Conservation (phyloP, 2,888 invertebrate genomes). For the Drosophila macrospina region DNA sequence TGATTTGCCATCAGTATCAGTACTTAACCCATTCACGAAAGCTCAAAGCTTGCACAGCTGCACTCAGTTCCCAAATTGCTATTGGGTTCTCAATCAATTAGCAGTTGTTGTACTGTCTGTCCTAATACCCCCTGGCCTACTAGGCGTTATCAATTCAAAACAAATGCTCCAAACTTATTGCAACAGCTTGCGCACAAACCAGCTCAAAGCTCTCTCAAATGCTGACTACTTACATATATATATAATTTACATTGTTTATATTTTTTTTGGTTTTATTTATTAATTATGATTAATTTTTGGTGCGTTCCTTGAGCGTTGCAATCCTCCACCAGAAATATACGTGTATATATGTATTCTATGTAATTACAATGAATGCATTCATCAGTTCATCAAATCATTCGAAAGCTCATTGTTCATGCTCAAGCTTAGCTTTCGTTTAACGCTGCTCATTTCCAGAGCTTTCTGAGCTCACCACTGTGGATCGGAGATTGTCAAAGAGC, state of each 20-base stretch:
- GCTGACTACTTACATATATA: conserved; percentile 24
- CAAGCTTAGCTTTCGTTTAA: conserved; percentile 75
- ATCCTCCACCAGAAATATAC: conserved; percentile 36
- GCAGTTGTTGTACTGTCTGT: conserved; percentile 56
- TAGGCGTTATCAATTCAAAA: conserved; percentile 19
- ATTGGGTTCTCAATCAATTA: conserved; percentile 23
- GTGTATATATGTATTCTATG: conserved; percentile 75
- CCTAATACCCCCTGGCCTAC: conserved; percentile 8
- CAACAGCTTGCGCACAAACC: conserved; percentile 43
- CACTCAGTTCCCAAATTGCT: conserved; percentile 44
- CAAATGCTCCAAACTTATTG: conserved; percentile 23
- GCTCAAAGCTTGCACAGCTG: conserved; percentile 69
- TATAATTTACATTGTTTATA: not conserved
- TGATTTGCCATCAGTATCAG: conserved; percentile 27
- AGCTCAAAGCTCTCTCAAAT: conserved; percentile 21
- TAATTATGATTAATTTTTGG: conserved; percentile 32
- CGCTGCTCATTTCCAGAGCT: conserved; percentile 49
- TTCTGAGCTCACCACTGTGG: conserved; percentile 7
- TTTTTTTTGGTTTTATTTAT: not conserved
- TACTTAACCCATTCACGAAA: conserved; percentile 46
- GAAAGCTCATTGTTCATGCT: conserved; percentile 37
- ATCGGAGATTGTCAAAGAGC: conserved; percentile 13
- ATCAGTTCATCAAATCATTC: conserved; percentile 21
- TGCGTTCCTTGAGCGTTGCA: conserved; percentile 41
- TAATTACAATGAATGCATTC: conserved; percentile 58